Conservation (phyloP, 1,140 invertebrate species). For the Camponotus pennsylvanicus region DNA sequence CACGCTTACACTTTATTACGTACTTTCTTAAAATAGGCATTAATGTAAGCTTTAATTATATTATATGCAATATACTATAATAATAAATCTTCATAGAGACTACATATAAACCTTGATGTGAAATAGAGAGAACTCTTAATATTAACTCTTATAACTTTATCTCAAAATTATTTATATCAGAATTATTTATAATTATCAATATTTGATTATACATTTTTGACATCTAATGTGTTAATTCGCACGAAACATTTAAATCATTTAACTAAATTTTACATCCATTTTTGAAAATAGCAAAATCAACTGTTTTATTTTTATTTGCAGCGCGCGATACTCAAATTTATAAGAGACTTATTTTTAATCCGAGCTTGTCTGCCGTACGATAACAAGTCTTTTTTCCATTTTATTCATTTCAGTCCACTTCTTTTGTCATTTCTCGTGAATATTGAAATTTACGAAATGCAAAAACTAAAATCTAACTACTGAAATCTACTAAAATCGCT, state of each 20-base stretch:
- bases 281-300: background rate
- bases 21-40: background rate
- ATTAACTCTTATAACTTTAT: background rate
- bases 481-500: constrained; percentile 35
- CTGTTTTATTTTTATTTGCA: background rate
- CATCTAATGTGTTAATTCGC: too few species aligned
- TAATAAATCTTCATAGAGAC: background rate
- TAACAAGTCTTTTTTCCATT: constrained; percentile 49
- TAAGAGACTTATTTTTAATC: constrained; percentile 54
- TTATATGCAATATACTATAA: background rate
- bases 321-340: background rate
- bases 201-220: background rate
- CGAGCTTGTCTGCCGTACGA: background rate
- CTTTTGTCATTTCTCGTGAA: constrained; percentile 20
- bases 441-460: constrained; percentile 32
- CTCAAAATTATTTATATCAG: background rate
- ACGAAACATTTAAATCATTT: background rate
- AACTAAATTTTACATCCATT: background rate
- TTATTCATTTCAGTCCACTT: constrained; percentile 26
- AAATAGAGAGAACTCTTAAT: background rate
- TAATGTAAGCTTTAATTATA: background rate
- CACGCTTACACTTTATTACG: background rate
- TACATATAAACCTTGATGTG: background rate
- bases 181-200: background rate
- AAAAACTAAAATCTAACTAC: constrained; percentile 12